Conservation (phyloP, 2,888 invertebrate genomes). For the Tuta absoluta region DNA sequence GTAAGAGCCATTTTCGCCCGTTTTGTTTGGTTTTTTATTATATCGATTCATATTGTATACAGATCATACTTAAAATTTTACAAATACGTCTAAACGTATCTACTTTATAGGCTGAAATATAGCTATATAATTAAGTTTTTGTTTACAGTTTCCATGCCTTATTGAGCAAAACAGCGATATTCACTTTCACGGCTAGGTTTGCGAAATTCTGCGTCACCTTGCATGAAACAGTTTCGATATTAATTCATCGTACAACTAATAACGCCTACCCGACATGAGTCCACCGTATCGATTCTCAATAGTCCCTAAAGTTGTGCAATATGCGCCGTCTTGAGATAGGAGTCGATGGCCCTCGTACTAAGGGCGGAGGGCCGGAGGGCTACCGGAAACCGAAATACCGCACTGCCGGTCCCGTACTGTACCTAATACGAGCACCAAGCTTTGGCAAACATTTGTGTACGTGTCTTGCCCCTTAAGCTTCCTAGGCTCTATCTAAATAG, state of each 20-base stretch:
- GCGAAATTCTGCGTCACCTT: too few relatives aligned
- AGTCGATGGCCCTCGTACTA: conserved; percentile 75
- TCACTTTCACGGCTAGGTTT: too few relatives aligned
- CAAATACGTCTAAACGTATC: too few relatives aligned
- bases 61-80: too few relatives aligned
- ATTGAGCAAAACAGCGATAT: too few relatives aligned
- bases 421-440: neutral
- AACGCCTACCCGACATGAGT: neutral
- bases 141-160: too few relatives aligned
- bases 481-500: too few relatives aligned
- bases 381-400: conserved; percentile 50
- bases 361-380: conserved; percentile 49
- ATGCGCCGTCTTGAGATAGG: conserved; percentile 63
- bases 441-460: conserved; percentile 69
- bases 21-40: too few relatives aligned
- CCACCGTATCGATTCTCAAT: conserved; percentile 19
- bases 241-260: neutral
- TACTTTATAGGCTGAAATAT: too few relatives aligned
- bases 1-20: too few relatives aligned
- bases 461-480: conserved; percentile 54
- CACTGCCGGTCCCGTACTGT: conserved; percentile 45
- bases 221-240: neutral
- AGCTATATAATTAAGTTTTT: too few relatives aligned
- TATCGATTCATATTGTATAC: too few relatives aligned
- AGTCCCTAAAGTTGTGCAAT: conserved; percentile 68